These are phyloP conservation scores for Isotomurus palustris DNA, from an alignment of 2,888 invertebrate genomes.

Conservation along the genomic window DNA sequence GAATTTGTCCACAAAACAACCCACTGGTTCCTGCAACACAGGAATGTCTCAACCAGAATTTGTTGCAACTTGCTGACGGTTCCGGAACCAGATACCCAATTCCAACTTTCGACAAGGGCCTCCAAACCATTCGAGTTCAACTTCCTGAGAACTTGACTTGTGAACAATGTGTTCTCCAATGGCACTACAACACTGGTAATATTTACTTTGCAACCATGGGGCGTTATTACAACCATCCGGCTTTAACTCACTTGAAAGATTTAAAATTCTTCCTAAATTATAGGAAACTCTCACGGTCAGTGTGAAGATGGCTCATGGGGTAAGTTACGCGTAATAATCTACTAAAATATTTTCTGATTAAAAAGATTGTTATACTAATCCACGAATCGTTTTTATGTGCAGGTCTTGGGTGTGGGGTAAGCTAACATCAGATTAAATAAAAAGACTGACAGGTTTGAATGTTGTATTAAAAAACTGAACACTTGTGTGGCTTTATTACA, in stretches of 20 bases:
- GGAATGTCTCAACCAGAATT: constrained; percentile 48
- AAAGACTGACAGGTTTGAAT: neutral
- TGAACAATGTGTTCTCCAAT: constrained; percentile 37
- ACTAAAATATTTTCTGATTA: neutral
- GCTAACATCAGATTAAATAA: neutral
- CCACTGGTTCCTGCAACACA: constrained; percentile 45
- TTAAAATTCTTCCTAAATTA: neutral
- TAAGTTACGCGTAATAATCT: constrained; percentile 8
- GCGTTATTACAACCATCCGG: no score
- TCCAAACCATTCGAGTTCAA: constrained; percentile 13
- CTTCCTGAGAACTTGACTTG: constrained; percentile 30
- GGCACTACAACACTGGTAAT: constrained; percentile 21
- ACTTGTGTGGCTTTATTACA: neutral
- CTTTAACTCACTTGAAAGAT: no score
- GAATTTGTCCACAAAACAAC: constrained; percentile 48
- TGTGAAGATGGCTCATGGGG: constrained; percentile 25
- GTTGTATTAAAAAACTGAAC: no score
- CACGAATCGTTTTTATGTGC: neutral
- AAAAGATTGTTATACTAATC: neutral
- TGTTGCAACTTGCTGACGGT: constrained; percentile 46
- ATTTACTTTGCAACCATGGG: no score
- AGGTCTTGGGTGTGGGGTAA: constrained; percentile 47
- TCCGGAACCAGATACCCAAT: constrained; percentile 36
- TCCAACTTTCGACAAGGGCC: constrained; percentile 11
- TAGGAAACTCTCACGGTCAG: constrained; percentile 20